phyloP scores from a whole-genome alignment of 2,797 vertebrate genomes.

The Paramormyrops hopkinsi region DNA sequence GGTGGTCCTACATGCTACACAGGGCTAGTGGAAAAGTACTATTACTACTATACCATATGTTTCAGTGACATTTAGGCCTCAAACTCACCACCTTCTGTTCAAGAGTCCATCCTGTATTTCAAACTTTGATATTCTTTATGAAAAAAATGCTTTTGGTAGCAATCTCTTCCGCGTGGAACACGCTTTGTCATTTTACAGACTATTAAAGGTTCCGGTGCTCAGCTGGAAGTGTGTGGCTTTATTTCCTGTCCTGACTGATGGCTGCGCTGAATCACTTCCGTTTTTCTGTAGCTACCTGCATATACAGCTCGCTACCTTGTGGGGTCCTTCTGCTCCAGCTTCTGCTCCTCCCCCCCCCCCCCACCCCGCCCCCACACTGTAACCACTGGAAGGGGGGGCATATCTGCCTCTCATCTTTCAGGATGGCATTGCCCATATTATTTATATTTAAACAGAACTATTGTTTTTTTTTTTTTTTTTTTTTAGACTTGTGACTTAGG shows the following conservation, averaged over 20 bases:
- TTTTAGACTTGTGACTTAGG: not conserved
- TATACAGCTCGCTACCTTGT: not conserved
- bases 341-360: not conserved
- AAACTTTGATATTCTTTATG: not conserved
- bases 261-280: not conserved
- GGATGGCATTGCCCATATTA: not conserved
- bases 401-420: not conserved
- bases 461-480: not conserved
- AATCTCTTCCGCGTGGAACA: not conserved
- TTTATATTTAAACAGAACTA: not conserved
- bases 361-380: not conserved
- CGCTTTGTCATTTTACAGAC: not conserved
- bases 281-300: not conserved
- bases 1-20: not conserved
- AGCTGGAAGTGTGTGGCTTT: not conserved
- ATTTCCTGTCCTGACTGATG: not conserved
- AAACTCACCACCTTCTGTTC: not conserved
- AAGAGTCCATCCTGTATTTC: not conserved
- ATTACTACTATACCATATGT: not conserved
- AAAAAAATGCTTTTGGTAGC: not conserved
- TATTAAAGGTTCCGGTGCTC: not conserved
- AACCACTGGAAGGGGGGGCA: not conserved
- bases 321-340: not conserved
- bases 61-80: not conserved
- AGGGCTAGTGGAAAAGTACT: not conserved